Percentiles rank a stretch among this genome's conserved stretches.
These are phyloP conservation scores for Chionis minor DNA, from an alignment of 2,113 vertebrate species.

Conservation along the genomic window DNA sequence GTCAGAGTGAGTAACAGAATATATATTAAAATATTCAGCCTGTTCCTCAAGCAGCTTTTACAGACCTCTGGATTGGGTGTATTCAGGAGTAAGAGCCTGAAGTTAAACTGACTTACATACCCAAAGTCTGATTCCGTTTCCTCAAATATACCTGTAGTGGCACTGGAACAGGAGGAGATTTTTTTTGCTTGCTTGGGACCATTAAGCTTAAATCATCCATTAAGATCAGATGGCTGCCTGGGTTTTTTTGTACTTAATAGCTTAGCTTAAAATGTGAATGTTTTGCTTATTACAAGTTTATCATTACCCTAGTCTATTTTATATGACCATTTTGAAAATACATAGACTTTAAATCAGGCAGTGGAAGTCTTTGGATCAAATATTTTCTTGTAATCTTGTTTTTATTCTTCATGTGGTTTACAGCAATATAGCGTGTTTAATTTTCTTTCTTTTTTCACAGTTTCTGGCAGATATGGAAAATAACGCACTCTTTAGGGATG, in stretches of 20 bases:
- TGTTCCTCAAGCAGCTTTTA: not conserved
- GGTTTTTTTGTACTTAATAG: not conserved
- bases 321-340: not conserved
- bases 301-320: not conserved
- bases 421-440: not conserved
- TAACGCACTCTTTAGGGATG: conserved; percentile 89
- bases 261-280: not conserved
- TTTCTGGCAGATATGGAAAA: conserved; percentile 96
- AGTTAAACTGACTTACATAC: not conserved
- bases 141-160: not conserved
- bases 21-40: not conserved
- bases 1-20: not conserved
- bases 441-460: conserved; percentile 69
- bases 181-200: not conserved
- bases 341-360: not conserved
- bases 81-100: not conserved
- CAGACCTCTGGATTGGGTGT: not conserved
- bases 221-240: not conserved
- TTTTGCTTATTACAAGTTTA: not conserved
- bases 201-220: not conserved
- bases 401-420: not conserved
- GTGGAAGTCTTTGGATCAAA: not conserved
- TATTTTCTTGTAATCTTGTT: not conserved
- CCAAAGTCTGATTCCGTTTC: not conserved
- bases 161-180: not conserved